Evolutionary conservation across 2,113 vertebrate species (phyloP).

Genomic region (Rhabdornis inornatus): DNA sequence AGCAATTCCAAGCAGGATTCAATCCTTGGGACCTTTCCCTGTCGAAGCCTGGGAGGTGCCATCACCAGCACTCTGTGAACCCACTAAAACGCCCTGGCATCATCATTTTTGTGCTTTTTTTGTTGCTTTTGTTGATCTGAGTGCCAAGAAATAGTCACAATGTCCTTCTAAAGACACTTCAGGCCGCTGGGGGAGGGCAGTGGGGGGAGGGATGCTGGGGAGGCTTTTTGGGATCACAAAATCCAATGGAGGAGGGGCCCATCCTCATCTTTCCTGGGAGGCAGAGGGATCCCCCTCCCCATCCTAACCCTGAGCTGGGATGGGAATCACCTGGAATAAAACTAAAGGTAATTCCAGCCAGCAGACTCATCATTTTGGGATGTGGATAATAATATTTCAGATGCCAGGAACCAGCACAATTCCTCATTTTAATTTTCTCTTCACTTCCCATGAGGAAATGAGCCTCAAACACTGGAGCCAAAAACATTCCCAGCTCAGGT

Average conservation of each 20-base stretch:
- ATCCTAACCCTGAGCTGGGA: background rate
- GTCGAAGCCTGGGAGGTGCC: background rate
- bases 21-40: background rate
- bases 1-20: background rate
- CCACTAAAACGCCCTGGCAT: too few species aligned
- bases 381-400: background rate
- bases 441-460: background rate
- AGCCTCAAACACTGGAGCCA: background rate
- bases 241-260: background rate
- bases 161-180: background rate
- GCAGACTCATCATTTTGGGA: background rate
- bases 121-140: background rate
- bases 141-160: background rate
- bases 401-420: background rate
- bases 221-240: background rate
- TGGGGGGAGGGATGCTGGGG: background rate
- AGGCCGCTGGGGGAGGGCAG: background rate
- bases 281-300: background rate
- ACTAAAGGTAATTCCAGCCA: background rate
- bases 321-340: background rate
- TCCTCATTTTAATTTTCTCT: background rate
- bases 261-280: background rate
- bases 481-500: background rate
- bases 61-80: background rate
- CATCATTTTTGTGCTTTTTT: background rate